Conservation (phyloP, 1,140 invertebrate species). For the Hypsibius dujardini region DNA sequence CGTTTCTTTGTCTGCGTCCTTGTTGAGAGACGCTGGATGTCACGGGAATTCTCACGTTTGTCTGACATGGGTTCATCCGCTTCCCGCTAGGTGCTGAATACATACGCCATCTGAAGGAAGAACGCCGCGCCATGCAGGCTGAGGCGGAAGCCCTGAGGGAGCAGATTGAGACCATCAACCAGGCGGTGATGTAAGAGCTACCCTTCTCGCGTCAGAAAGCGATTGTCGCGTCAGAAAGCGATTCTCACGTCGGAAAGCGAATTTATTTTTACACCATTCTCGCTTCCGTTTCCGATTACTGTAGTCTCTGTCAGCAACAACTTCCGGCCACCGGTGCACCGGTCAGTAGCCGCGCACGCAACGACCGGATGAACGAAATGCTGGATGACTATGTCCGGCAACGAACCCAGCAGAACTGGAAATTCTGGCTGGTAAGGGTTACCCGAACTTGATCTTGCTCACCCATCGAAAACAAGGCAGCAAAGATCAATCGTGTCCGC, state of each 20-base stretch:
- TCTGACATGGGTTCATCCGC: too few species aligned
- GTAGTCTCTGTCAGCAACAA: slow-evolving; percentile 57
- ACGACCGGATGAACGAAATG: slow-evolving; percentile 81
- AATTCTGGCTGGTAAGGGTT: slow-evolving; percentile 93
- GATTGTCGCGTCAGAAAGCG: slow-evolving; percentile 19
- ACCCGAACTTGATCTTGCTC: too few species aligned
- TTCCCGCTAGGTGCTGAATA: slow-evolving; percentile 54
- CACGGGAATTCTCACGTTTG: slow-evolving; percentile 16
- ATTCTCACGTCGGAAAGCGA: too few species aligned
- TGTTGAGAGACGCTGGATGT: too few species aligned
- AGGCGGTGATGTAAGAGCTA: slow-evolving; percentile 68
- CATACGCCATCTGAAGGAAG: slow-evolving; percentile 66
- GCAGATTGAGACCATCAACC: slow-evolving; percentile 73
- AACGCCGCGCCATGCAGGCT: slow-evolving; percentile 65
- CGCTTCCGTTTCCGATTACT: too few species aligned
- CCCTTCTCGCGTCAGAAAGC: slow-evolving; percentile 17
- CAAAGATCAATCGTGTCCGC: too few species aligned
- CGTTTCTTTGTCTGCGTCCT: slow-evolving; percentile 18
- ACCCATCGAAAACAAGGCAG: too few species aligned
- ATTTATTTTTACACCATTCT: too few species aligned
- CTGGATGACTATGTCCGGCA: slow-evolving; percentile 74
- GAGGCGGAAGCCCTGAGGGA: slow-evolving; percentile 63
- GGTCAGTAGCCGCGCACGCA: slow-evolving; percentile 58
- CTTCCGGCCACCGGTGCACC: slow-evolving; percentile 85
- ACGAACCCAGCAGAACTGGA: slow-evolving; percentile 78